Evolutionary conservation across 2,113 vertebrate species (phyloP).

Genomic region (Sebastes schlegelii): DNA sequence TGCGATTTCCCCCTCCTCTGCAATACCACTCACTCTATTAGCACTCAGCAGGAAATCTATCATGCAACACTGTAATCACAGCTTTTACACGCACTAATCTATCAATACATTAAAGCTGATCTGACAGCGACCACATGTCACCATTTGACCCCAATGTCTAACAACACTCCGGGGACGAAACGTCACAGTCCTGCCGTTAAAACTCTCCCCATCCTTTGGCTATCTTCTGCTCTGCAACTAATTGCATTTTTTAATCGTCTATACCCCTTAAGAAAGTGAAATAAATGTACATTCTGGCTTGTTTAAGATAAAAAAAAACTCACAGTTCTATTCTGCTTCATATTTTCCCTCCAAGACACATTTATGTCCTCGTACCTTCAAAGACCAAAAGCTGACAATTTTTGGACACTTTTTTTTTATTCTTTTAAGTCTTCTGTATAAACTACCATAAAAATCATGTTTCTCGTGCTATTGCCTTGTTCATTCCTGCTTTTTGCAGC

Average conservation of each 20-base stretch:
- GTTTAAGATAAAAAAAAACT: conserved; percentile 51
- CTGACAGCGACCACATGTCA: conserved; percentile 27
- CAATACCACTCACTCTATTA: conserved; percentile 8
- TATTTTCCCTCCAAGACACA: conserved; percentile 32
- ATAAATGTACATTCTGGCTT: conserved; percentile 59
- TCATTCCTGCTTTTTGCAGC: conserved; percentile 36
- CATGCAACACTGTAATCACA: conserved; percentile 14
- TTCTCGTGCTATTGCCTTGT: neutral
- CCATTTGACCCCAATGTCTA: neutral
- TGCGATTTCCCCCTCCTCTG: conserved; percentile 24
- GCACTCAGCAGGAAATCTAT: conserved; percentile 19
- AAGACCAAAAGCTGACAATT: conserved; percentile 33
- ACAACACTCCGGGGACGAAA: neutral
- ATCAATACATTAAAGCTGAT: conserved; percentile 29
- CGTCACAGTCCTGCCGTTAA: conserved; percentile 1
- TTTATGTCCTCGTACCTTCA: conserved; percentile 40
- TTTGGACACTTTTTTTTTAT: conserved; percentile 17
- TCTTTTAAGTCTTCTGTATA: conserved; percentile 40
- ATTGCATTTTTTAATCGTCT: conserved; percentile 30
- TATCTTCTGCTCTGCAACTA: conserved; percentile 18
- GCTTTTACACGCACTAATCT: conserved; percentile 45
- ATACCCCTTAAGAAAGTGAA: conserved; percentile 29
- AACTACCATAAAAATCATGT: conserved; percentile 32
- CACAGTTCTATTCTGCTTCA: conserved; percentile 23
- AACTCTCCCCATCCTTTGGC: conserved; percentile 2